Conservation (phyloP, 2,888 invertebrate genomes). For the Tenthredo distinguenda region DNA sequence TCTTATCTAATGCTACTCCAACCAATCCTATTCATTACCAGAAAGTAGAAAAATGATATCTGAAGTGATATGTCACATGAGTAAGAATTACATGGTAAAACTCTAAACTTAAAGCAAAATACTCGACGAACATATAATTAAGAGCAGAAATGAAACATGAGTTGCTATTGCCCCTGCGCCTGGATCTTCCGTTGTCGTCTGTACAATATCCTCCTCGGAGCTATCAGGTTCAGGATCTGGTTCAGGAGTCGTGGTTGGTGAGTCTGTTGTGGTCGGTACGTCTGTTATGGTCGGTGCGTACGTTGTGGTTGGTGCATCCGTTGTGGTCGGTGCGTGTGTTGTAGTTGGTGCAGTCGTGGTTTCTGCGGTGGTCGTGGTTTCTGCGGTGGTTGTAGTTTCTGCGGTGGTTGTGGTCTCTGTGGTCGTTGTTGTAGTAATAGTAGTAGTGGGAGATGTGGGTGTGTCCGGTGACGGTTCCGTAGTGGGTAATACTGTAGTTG, state of each 20-base stretch:
- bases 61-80: neutral
- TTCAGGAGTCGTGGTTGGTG: neutral
- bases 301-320: neutral
- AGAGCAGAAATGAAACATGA: conserved; percentile 12
- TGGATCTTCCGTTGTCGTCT: conserved; percentile 31
- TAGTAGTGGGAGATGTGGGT: neutral
- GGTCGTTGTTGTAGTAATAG: neutral
- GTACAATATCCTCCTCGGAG: neutral
- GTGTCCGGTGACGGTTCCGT: neutral
- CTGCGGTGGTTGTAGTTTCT: neutral
- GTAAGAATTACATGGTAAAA: neutral
- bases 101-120: neutral
- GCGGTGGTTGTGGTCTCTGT: neutral
- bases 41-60: neutral
- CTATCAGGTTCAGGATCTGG: conserved; percentile 4
- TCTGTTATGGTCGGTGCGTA: neutral
- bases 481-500: neutral
- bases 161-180: neutral
- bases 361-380: neutral
- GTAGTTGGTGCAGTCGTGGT: neutral
- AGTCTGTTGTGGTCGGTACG: neutral
- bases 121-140: neutral
- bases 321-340: neutral
- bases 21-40: neutral
- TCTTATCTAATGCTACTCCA: neutral